A percentile compares a stretch with the other conserved stretches of the same genome.
Conservation (phyloP, 1,140 invertebrate species). For the Penaeus japonicus region DNA sequence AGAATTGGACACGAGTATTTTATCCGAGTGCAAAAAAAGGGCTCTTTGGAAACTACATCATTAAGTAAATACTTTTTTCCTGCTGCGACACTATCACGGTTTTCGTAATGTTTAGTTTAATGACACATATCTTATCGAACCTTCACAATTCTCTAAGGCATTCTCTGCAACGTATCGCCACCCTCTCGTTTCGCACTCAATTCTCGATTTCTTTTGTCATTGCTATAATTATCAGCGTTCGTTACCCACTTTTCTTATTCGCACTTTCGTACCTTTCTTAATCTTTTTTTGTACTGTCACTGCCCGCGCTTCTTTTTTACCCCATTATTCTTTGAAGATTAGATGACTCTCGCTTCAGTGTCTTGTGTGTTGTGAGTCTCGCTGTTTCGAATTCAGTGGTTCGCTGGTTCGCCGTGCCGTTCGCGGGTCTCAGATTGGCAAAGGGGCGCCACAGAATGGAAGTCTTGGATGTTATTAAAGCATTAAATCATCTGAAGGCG, state of each 20-base stretch:
- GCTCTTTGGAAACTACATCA: too few relatives aligned
- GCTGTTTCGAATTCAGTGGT: not conserved
- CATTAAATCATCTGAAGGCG: not conserved
- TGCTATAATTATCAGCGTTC: slow-evolving; percentile 17
- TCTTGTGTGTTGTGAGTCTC: not conserved
- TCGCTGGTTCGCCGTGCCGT: not conserved
- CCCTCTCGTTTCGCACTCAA: not conserved
- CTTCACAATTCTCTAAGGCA: not conserved
- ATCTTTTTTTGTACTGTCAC: slow-evolving; percentile 18
- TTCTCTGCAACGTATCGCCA: not conserved
- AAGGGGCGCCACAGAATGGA: not conserved
- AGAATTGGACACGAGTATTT: too few relatives aligned
- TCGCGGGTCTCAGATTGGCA: not conserved
- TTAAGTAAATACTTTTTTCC: not conserved
- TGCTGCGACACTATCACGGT: not conserved
- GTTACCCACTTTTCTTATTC: slow-evolving; percentile 7
- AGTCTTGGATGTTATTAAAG: not conserved
- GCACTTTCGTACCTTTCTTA: slow-evolving; percentile 1
- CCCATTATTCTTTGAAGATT: slow-evolving; percentile 28
- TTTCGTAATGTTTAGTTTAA: too few relatives aligned
- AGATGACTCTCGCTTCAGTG: slow-evolving; percentile 22
- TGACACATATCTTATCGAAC: too few relatives aligned
- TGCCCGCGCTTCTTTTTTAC: slow-evolving; percentile 7
- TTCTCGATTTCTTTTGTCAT: not conserved
- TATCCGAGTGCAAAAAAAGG: too few relatives aligned